Evolutionary conservation across 2,113 vertebrate species (phyloP), one percentile per base, ranked within the genome.

Genomic region (Leptodactylus fuscus): DNA sequence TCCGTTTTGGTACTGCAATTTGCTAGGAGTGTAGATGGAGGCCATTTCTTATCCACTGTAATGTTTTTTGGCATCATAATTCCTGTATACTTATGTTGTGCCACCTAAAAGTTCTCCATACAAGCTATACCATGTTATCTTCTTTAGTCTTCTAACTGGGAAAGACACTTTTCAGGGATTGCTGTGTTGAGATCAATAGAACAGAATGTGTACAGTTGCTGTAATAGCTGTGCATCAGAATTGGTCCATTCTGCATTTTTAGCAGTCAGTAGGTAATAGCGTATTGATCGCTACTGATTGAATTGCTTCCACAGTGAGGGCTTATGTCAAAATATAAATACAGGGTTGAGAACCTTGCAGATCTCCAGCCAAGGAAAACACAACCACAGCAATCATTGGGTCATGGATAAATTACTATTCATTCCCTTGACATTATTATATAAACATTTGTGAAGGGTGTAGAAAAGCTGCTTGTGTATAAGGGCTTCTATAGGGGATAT

Each of bases 191-290:
- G 55, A 24, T 62, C 24, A 62, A 62, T 62, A 62, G 22, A 5
- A 62, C 12, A 62, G 58, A 58, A 58, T 58, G 22, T 58, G n/a
- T 62, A 29, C 58, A 62, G 58, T 62, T 62, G n/a, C 24, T 62
- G 20, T 62, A 29, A 62, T 62, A 62, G 24, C 22, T 11, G 53
- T 58, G 8, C 24, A 29, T 62, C 58, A 62, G 24, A 62, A 62
- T 4, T 2, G 2, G 58, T 62, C 58, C n/a, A 15, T 29, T 62
- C 58, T 62, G 3, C 58, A 62, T 27, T 12, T 62, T 29, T 62
- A 62, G 24, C 58, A 62, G 24, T 62, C 58, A 62, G 11, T 29
- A 29, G 24, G 12, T 62, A 62, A 62, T 62, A 62, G 58, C 15
- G 3, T 62, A 62, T 62, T 62, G 58, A 62, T 62, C 29, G 58